Conservation (phyloP, 2,113 vertebrate genomes). For the Falco punctatus region DNA sequence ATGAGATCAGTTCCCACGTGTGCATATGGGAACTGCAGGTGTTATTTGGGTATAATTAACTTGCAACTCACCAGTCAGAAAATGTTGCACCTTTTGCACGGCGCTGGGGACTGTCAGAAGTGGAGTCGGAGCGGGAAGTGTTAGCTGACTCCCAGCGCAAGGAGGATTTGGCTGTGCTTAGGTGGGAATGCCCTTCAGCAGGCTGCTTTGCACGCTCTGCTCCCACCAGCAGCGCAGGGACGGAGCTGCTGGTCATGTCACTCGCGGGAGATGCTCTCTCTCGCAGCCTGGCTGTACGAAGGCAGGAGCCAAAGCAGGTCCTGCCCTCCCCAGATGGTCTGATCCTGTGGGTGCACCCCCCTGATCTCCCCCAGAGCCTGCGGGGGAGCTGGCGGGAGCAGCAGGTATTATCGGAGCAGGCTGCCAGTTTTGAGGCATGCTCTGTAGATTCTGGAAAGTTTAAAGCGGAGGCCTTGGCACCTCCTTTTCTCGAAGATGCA, state of each 20-base stretch:
- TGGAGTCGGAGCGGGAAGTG: neutral
- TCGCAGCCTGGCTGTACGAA: neutral
- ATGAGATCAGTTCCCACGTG: neutral
- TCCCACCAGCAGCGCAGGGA: accelerated
- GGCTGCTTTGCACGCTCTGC: accelerated
- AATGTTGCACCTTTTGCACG: neutral
- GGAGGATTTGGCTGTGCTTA: neutral
- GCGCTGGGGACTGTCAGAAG: neutral
- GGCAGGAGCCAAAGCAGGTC: neutral
- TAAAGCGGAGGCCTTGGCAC: neutral
- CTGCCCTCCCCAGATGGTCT: neutral
- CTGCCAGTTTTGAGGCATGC: neutral
- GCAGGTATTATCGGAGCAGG: neutral
- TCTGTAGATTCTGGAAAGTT: neutral
- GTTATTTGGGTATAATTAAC: neutral
- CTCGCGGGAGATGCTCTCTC: neutral
- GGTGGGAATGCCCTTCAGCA: neutral
- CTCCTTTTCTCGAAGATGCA: neutral
- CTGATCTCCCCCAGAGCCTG: neutral
- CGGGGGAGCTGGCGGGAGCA: neutral
- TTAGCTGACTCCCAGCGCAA: neutral
- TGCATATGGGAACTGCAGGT: neutral
- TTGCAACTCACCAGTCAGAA: neutral
- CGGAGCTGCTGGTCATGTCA: accelerated
- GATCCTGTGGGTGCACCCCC: neutral